Evolutionary conservation across 2,797 vertebrate species (phyloP), one percentile per base, ranked within the genome.

Genomic region (Podargus strigoides): DNA sequence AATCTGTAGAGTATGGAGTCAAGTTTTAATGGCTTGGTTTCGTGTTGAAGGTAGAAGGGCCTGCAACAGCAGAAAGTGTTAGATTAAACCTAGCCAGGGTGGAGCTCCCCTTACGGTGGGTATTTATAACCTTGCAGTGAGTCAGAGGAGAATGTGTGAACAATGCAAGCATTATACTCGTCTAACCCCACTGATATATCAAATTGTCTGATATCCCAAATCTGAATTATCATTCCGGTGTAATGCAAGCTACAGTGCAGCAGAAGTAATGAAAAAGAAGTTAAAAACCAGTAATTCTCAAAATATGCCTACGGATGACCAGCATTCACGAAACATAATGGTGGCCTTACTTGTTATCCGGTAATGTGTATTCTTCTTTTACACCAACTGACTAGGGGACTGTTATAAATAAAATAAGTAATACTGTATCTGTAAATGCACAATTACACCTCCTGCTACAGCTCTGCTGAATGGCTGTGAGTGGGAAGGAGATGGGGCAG

Each of bases 141-240:
- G 91, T 96, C 89, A 81, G 66, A 93, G 86, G 85, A 76, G 77
- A 94, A 79, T 44, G 72, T 68, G 62, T 82, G 91, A 93, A 89
- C 86, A 91, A 90, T 76, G 66, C 55, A 76, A 85, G 72, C 79
- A 41, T 88, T 93, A 90, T 94, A 56, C 42, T 85, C 3, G 1
- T 92, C 80, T 91, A 74, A 69, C 63, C 20, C 62, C 23, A 60
- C 56, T 77, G 63, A 74, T 47, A n/a, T 78, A 85, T 72, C 67
- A 58, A 20, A 37, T 74, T 36, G 24, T 93, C 63, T 72, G 18
- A 42, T 76, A 22, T 59, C 32, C 44, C 80, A 70, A n/a, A 42
- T 89, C 37, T 68, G 86, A 81, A 24, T 79, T 89, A 63, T 41
- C 44, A 46, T 93, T 84, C 73, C 0, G 2, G 30, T 81, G 42